phyloP scores from a whole-genome alignment of 2,797 vertebrate species.

The Catamblyrhynchus diadema region DNA sequence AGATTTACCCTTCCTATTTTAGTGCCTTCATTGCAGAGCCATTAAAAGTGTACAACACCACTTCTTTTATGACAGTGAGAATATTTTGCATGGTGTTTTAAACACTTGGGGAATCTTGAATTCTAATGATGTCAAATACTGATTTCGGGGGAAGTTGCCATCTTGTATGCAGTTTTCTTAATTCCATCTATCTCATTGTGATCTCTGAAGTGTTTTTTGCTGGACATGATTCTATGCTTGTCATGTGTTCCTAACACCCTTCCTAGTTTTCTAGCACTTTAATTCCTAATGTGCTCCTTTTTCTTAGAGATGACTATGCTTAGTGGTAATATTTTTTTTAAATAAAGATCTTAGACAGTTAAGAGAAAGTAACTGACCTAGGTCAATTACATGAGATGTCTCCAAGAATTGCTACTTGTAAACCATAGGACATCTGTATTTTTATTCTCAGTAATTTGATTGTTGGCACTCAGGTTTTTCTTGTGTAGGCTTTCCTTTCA shows the following conservation, averaged over 20 bases:
- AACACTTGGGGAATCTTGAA: not conserved
- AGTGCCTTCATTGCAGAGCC: not conserved
- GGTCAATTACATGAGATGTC: conserved; percentile 19
- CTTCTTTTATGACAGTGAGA: not conserved
- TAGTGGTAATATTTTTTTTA: not conserved
- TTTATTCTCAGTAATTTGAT: conserved; percentile 66
- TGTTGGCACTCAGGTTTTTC: conserved; percentile 64
- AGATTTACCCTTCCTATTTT: not conserved
- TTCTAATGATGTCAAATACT: not conserved
- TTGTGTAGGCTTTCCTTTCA: conserved; percentile 69
- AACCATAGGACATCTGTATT: conserved; percentile 55
- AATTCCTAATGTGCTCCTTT: not conserved
- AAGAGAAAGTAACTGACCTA: conserved; percentile 15
- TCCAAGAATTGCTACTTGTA: conserved; percentile 38
- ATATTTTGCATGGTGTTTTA: not conserved
- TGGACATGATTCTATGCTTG: not conserved
- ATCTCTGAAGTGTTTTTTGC: not conserved
- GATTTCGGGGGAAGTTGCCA: not conserved
- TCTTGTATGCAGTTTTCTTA: not conserved
- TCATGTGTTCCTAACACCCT: not conserved
- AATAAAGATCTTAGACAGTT: not conserved
- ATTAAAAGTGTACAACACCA: not conserved
- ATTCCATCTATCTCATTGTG: not conserved
- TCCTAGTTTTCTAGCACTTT: not conserved
- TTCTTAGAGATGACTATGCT: not conserved